Base-by-base conservation (phyloP, 2,888 invertebrate species). In the Timandra comae region DNA sequence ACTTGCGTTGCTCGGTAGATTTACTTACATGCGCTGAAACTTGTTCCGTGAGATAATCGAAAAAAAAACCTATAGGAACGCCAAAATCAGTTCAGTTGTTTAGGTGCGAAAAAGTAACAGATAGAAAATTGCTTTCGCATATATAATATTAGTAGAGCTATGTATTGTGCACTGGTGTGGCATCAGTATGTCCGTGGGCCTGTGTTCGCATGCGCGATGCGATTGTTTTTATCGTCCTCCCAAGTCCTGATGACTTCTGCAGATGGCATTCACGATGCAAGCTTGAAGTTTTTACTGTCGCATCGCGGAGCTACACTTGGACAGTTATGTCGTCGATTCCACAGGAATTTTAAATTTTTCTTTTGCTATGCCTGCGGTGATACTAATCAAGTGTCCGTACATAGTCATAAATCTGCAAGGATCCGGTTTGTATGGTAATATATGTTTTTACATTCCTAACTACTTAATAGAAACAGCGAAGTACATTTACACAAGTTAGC, bases 241-340 rank as follows among this genome's bases (percentile, higher is more conserved):
- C 61, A 57, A 59, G 58, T 55, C 63, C 59, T 62, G 65, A 59
- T 63, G 62, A 61, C 66, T 58, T 61, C 65, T 65, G 57, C 69
- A 67, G 66, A 74, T 70, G 73, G 68, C 54, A 69, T 74, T 63
- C 67, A 53, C 63, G 62, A 62, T 57, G 70, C 64, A 61, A 46
- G 56, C 65, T 58, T 59, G 52, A 52, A 54, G 57, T 77, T 78
- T 75, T 77, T 78, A 63, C 63, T 49, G 61, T 49, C 58, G 49
- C 55, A 37, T 30, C 54, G 55, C 53, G 56, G 51, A 54, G 55
- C 58, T 57, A 54, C 65, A 57, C 55, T 57, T 48, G 61, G 61
- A 63, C 72, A 62, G 63, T 63, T 69, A 70, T 69, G 64, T 62
- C 60, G 57, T 56, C 62, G 63, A 60, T 61, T 63, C 53, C 46